phyloP scores from a whole-genome alignment of 2,797 vertebrate species.

The Ptychadena robeensis region DNA sequence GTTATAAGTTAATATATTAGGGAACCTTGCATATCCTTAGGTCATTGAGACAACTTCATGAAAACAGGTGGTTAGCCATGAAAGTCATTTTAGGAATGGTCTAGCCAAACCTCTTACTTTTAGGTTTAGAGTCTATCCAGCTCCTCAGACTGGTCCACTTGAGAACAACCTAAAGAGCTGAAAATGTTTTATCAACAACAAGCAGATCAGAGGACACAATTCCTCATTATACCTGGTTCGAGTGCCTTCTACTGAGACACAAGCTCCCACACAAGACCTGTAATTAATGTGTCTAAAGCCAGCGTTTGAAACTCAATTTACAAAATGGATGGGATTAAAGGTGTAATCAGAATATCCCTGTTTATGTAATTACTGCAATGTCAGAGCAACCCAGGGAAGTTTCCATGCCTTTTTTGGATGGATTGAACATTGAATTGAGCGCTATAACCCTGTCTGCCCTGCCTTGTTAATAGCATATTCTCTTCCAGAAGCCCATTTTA shows the following conservation, averaged over 20 bases:
- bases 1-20: too few species aligned
- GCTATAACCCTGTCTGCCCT: constrained; percentile 32
- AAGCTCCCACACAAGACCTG: constrained; percentile 22
- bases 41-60: too few species aligned
- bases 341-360: constrained; percentile 62
- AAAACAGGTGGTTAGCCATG: too few species aligned
- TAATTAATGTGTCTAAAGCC: constrained; percentile 57
- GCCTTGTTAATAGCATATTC: constrained; percentile 44
- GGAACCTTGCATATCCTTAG: too few species aligned
- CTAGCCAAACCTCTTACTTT: neutral
- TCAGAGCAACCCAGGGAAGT: constrained; percentile 56
- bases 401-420: constrained; percentile 62
- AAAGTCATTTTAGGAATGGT: too few species aligned
- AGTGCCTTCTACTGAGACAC: neutral
- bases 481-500: constrained; percentile 29
- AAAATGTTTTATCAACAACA: neutral
- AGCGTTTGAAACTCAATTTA: constrained; percentile 57
- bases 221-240: constrained; percentile 3
- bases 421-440: constrained; percentile 24
- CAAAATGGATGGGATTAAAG: constrained; percentile 60
- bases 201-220: neutral
- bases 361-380: constrained; percentile 60
- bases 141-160: too few species aligned
- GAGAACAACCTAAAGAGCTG: neutral
- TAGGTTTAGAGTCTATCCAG: neutral